Evolutionary conservation across 1,140 invertebrate genomes (phyloP).

Genomic region (Brachionus rubens): DNA sequence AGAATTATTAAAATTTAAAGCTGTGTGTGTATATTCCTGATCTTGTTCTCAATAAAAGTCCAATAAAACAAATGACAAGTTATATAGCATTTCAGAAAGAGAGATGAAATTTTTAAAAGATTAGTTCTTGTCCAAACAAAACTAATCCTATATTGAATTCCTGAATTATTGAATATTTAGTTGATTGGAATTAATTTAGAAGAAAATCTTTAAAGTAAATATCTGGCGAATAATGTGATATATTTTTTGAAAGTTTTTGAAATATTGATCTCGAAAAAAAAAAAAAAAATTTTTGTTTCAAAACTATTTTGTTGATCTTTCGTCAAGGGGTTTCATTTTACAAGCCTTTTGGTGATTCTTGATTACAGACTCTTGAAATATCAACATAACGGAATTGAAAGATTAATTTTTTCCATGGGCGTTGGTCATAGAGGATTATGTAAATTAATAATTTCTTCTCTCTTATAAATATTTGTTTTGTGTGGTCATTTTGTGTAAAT

Average conservation of each 20-base stretch:
- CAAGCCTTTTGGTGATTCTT: background rate
- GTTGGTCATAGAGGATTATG: slow-evolving; percentile 15
- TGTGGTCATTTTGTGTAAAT: too few relatives aligned
- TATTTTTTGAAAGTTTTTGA: background rate
- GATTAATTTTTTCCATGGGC: background rate
- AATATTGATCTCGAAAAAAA: slow-evolving; percentile 16
- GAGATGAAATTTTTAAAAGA: slow-evolving; percentile 21
- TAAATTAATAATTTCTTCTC: background rate
- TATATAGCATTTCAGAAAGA: too few relatives aligned
- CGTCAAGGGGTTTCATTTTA: background rate
- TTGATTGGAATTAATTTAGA: slow-evolving; percentile 37
- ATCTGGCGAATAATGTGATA: background rate
- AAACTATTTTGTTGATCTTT: background rate
- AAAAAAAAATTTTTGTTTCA: background rate
- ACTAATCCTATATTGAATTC: slow-evolving; percentile 6
- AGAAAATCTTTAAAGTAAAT: slow-evolving; percentile 10
- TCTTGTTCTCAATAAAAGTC: background rate
- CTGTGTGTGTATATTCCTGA: background rate
- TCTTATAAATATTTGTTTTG: too few relatives aligned
- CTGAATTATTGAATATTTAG: slow-evolving; percentile 37
- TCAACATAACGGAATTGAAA: too few relatives aligned
- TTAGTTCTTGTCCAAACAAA: background rate
- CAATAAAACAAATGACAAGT: background rate
- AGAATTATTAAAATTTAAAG: slow-evolving; percentile 25
- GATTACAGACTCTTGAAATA: too few relatives aligned